A percentile compares a stretch with the other conserved stretches of the same genome.
These are phyloP conservation scores for Elachura formosa DNA, from an alignment of 2,113 vertebrate genomes.

Conservation along the genomic window DNA sequence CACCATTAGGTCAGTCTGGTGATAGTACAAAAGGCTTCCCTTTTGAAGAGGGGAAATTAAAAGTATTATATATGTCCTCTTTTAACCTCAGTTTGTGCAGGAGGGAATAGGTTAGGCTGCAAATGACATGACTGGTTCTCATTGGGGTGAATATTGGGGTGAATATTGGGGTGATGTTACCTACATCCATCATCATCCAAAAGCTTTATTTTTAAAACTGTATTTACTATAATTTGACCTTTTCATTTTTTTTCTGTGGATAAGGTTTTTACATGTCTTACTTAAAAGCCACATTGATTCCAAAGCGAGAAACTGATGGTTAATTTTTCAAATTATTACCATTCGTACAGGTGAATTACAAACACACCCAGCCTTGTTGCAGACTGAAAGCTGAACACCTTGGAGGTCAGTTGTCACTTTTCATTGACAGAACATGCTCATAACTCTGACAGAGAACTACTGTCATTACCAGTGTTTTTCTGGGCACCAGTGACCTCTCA, in stretches of 20 bases:
- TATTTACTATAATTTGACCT: background rate
- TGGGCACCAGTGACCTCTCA: background rate
- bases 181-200: background rate
- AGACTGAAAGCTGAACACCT: background rate
- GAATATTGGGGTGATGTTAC: background rate
- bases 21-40: background rate
- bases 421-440: background rate
- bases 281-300: background rate
- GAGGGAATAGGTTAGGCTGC: background rate
- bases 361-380: background rate
- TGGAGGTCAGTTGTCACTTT: background rate
- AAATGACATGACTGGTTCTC: rapidly evolving
- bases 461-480: background rate
- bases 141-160: background rate
- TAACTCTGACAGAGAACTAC: background rate
- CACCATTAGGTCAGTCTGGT: background rate
- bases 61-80: background rate
- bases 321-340: background rate
- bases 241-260: background rate
- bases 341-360: background rate
- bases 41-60: background rate
- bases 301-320: background rate
- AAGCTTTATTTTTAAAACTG: background rate
- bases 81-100: background rate
- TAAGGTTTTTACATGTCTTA: background rate